These are phyloP conservation scores for Keiferia lycopersicella DNA, from an alignment of 2,888 invertebrate species.

Conservation along the genomic window DNA sequence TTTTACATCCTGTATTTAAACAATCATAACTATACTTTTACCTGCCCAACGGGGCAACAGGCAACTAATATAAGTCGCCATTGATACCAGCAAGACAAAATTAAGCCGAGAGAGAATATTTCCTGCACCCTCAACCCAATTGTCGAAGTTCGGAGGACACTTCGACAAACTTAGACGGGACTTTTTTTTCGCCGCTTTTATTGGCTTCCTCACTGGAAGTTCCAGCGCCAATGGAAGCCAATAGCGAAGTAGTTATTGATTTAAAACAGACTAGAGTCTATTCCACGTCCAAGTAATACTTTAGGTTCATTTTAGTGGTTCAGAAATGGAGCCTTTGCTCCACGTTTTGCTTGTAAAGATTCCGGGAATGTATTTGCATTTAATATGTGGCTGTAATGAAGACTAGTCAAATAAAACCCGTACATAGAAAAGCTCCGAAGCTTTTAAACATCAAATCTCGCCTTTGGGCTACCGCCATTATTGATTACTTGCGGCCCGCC, in stretches of 20 bases:
- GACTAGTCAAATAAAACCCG: not conserved
- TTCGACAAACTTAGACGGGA: constrained; percentile 53
- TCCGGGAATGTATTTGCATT: not conserved
- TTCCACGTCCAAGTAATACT: constrained; percentile 7
- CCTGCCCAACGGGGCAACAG: not conserved
- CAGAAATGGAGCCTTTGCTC: too few relatives aligned
- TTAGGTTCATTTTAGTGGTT: constrained; percentile 5
- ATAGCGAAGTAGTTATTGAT: constrained; percentile 56
- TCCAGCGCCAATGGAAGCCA: constrained; percentile 53
- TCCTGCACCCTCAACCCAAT: constrained; percentile 42
- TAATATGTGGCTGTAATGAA: not conserved
- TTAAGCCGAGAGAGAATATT: constrained; percentile 35
- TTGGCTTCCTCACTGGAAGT: constrained; percentile 57
- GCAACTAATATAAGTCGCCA: constrained; percentile 1
- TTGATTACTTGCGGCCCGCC: too few relatives aligned
- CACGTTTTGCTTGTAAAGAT: constrained; percentile 3
- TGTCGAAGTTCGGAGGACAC: constrained; percentile 63
- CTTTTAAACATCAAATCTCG: too few relatives aligned
- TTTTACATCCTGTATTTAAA: too few relatives aligned
- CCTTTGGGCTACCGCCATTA: too few relatives aligned
- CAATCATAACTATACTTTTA: too few relatives aligned
- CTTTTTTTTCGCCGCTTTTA: constrained; percentile 59
- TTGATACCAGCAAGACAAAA: constrained; percentile 21
- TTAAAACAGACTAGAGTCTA: constrained; percentile 35
- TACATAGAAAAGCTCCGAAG: too few relatives aligned